Evolutionary conservation across 2,888 invertebrate species (phyloP), one percentile per base, ranked within the genome.

Genomic region (Cheilosia urbana): DNA sequence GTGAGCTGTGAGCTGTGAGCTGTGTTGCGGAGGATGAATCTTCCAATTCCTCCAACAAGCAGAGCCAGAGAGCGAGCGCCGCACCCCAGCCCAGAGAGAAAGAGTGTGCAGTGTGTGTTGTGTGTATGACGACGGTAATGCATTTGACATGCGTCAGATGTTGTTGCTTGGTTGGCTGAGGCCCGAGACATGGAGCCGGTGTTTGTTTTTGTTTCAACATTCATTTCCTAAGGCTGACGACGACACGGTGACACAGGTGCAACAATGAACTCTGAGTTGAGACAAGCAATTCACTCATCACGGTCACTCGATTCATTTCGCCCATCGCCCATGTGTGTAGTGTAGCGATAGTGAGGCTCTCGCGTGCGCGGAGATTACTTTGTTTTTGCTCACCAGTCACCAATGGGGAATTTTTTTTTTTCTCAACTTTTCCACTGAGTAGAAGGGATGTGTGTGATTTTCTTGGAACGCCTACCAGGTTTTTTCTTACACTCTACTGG

Each of bases 131-230:
- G 66, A 2, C 2, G 19, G 19, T 17, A 51, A 34, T 24, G 55
- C 57, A 83, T 58, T 65, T 84, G 79, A 69, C 83, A 84, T 85
- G 84, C 84, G 84, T 76, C 80, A 66, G 24, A 71, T 85, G 71
- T 71, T 80, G 80, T 71, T 78, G 78, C 72, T 80, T 80, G 75
- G 76, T 71, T 81, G 76, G 84, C 27, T 80, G 66, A 5, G 13
- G 4, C 13, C 21, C 13, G 30, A 62, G 37, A 24, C 45, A n/a
- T 42, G 57, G 24, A 65, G 51, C 60, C 24, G 73, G 63, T 78
- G 63, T 75, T 71, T 71, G 69, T 71, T 66, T 51, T 66, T 76
- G 34, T 68, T 75, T 63, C 30, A 37, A n/a, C 37, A 27, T 58
- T 47, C 42, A 45, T 55, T 57, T 63, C 51, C 34, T 77, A 34